phyloP scores from a whole-genome alignment of 1,140 invertebrate genomes.

The Listronotus bonariensis region DNA sequence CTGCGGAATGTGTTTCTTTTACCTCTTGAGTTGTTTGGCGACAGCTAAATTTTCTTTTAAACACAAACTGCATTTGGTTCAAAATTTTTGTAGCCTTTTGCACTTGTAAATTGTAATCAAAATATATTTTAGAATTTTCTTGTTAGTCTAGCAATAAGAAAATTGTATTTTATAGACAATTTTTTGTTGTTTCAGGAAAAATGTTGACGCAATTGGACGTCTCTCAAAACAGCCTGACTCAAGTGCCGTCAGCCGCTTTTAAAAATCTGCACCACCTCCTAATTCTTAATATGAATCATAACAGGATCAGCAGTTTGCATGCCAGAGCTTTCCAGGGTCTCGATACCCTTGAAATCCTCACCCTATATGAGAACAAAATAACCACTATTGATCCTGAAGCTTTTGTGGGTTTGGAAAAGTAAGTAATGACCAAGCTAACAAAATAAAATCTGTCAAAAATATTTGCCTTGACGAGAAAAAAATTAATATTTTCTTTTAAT shows the following conservation, averaged over 20 bases:
- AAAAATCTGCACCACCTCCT: conserved; percentile 79
- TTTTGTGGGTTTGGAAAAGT: conserved; percentile 85
- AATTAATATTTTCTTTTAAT: too few relatives aligned
- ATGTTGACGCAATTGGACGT: conserved; percentile 82
- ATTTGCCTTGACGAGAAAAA: too few relatives aligned
- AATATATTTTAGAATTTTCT: too few relatives aligned
- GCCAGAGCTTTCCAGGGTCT: conserved; percentile 80
- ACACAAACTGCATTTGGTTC: too few relatives aligned
- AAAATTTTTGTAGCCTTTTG: too few relatives aligned
- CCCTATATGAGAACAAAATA: conserved; percentile 86
- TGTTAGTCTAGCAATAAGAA: neutral
- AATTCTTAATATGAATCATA: conserved; percentile 88
- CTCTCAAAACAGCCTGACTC: conserved; percentile 76
- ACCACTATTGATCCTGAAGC: conserved; percentile 76
- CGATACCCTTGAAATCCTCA: conserved; percentile 83
- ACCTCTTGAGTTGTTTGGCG: too few relatives aligned
- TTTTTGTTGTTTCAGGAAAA: conserved; percentile 66
- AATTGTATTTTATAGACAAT: neutral
- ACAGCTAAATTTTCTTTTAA: too few relatives aligned
- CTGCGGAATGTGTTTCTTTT: too few relatives aligned
- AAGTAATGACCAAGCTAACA: conserved; percentile 51
- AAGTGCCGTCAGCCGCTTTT: conserved; percentile 79
- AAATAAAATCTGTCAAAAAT: too few relatives aligned
- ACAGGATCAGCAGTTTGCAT: conserved; percentile 78
- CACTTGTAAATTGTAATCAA: too few relatives aligned